phyloP scores from a whole-genome alignment of 2,888 invertebrate species.

The Drosophila melanosoma region DNA sequence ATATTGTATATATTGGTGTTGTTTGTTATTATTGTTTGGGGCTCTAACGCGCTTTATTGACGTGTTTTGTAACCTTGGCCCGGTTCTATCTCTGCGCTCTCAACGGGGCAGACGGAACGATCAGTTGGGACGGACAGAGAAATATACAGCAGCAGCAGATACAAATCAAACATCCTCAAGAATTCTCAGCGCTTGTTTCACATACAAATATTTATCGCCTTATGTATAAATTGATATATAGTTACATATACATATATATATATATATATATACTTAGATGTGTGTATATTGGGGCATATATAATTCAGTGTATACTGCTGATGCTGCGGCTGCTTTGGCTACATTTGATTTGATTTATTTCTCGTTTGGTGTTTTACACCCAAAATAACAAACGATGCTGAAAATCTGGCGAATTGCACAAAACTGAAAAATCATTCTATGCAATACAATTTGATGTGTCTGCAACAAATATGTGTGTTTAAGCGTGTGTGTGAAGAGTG shows the following conservation, averaged over 20 bases:
- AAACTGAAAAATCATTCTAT: conserved; percentile 69
- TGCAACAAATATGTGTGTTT: conserved; percentile 39
- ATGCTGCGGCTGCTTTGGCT: conserved; percentile 54
- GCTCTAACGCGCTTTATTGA: conserved; percentile 79
- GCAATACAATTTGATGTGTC: conserved; percentile 56
- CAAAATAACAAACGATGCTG: conserved; percentile 77
- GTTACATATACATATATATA: conserved; percentile 7
- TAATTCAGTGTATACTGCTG: conserved; percentile 39
- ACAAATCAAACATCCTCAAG: conserved; percentile 77
- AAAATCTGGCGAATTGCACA: conserved; percentile 70
- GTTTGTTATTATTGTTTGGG: conserved; percentile 33
- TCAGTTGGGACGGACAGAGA: conserved; percentile 26
- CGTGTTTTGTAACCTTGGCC: conserved; percentile 84
- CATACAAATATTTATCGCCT: conserved; percentile 31
- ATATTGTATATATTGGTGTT: conserved; percentile 22
- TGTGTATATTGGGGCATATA: conserved; percentile 41
- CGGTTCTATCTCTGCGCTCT: conserved; percentile 73
- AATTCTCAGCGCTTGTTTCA: conserved; percentile 67
- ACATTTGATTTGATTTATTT: conserved; percentile 80
- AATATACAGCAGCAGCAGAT: conserved; percentile 43
- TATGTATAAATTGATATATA: conserved; percentile 15
- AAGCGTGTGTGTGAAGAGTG: conserved; percentile 50
- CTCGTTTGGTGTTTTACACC: conserved; percentile 79
- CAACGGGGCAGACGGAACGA: conserved; percentile 39
- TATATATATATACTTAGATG: too few species aligned